A percentile compares a stretch with the other conserved stretches of the same genome.
These are phyloP conservation scores for Eucidaris tribuloides DNA, from an alignment of 35 echinoderm and acorn worm species.

Conservation along the genomic window DNA sequence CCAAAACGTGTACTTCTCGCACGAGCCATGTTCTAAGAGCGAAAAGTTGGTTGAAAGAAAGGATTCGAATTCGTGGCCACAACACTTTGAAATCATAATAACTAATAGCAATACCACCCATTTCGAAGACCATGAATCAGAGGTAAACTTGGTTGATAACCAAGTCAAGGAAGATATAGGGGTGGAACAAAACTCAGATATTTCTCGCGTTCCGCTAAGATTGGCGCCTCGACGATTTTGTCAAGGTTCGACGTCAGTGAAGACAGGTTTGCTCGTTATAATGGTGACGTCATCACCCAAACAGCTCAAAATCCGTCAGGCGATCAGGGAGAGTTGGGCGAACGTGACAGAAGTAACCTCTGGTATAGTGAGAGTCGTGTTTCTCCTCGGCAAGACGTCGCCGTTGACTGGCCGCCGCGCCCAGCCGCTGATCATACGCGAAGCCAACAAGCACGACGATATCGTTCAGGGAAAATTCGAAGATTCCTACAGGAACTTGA, in stretches of 20 bases:
- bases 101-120: too few species aligned
- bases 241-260: too few species aligned
- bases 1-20: neutral
- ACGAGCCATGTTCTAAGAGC: too few species aligned
- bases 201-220: too few species aligned
- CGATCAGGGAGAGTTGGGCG: neutral
- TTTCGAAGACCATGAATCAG: too few species aligned
- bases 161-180: too few species aligned
- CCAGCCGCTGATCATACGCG: neutral
- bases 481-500: conserved; percentile 5
- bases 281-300: neutral
- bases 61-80: too few species aligned
- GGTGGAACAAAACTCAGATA: too few species aligned
- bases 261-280: neutral
- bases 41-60: too few species aligned
- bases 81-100: too few species aligned
- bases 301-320: neutral
- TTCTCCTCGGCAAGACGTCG: neutral
- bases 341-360: neutral
- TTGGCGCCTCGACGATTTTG: too few species aligned
- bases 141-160: too few species aligned
- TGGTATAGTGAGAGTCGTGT: neutral
- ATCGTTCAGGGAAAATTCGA: neutral
- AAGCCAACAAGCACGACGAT: neutral
- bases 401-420: neutral